Evolutionary conservation across 2,797 vertebrate genomes (phyloP).

Genomic region (Furcifer pardalis): DNA sequence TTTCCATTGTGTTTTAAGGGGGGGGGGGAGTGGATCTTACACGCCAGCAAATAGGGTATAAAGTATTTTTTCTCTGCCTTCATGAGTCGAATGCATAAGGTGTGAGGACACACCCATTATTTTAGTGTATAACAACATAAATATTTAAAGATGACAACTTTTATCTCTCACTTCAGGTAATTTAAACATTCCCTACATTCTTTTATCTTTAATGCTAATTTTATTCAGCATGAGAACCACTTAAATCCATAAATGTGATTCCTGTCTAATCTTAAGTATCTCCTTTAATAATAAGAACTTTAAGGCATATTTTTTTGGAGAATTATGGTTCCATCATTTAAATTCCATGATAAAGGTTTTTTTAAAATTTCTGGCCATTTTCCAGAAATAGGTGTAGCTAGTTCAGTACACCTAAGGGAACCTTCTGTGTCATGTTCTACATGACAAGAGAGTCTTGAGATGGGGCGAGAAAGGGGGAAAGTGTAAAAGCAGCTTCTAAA

Average conservation of each 20-base stretch:
- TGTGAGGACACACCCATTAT: background rate
- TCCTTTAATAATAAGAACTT: background rate
- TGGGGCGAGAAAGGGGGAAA: no score
- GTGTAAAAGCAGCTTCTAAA: background rate
- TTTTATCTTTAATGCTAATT: constrained; percentile 15
- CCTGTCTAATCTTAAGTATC: background rate
- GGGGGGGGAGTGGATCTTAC: no score
- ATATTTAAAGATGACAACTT: background rate
- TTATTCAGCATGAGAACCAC: background rate
- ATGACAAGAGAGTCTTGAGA: background rate
- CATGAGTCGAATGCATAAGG: constrained; percentile 12
- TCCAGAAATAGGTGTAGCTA: background rate
- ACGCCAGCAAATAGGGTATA: no score
- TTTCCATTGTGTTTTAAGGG: no score
- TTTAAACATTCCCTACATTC: background rate
- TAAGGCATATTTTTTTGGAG: background rate
- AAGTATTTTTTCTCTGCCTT: background rate
- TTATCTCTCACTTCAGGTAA: background rate
- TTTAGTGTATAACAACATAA: background rate
- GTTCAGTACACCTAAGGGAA: background rate
- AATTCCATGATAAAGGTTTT: background rate
- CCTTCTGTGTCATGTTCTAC: background rate
- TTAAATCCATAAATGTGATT: background rate
- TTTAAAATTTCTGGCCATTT: background rate
- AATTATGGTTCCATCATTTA: background rate